phyloP scores from a whole-genome alignment of 2,888 invertebrate genomes.

The Hydriomena furcata region DNA sequence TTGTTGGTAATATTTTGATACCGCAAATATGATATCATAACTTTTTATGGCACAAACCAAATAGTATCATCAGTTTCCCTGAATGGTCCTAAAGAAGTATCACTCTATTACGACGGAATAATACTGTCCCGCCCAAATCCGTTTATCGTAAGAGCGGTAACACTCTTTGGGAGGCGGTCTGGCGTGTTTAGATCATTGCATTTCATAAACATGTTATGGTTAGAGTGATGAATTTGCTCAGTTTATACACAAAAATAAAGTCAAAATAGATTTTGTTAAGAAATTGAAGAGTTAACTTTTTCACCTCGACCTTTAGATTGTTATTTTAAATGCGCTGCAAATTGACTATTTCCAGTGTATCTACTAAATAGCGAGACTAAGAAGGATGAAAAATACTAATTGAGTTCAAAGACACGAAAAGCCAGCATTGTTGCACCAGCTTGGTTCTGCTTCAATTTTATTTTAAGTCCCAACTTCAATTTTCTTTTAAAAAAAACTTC shows the following conservation, averaged over 20 bases:
- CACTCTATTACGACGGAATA: constrained; percentile 71
- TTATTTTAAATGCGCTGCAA: neutral
- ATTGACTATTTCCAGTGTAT: constrained; percentile 6
- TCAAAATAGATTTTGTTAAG: neutral
- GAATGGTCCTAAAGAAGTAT: constrained; percentile 70
- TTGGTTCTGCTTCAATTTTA: constrained; percentile 24
- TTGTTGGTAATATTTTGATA: constrained; percentile 70
- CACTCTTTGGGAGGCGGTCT: constrained; percentile 54
- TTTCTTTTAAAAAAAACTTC: constrained; percentile 16
- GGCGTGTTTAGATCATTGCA: constrained; percentile 64
- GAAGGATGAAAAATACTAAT: constrained; percentile 16
- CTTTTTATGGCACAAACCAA: constrained; percentile 76
- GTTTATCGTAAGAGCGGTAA: constrained; percentile 70
- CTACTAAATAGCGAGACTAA: constrained; percentile 5
- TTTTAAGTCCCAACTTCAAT: constrained; percentile 17
- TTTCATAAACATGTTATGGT: constrained; percentile 49
- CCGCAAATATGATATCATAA: constrained; percentile 71
- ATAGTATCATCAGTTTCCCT: constrained; percentile 73
- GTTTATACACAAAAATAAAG: neutral
- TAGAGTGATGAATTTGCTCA: neutral
- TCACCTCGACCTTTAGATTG: too few relatives aligned
- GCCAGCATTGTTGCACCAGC: constrained; percentile 19
- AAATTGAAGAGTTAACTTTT: too few relatives aligned
- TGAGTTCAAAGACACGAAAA: constrained; percentile 22
- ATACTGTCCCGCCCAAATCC: constrained; percentile 68